A percentile compares a stretch with the other conserved stretches of the same genome.
phyloP scores from a whole-genome alignment of 1,140 invertebrate species.

The Grapholita molesta region DNA sequence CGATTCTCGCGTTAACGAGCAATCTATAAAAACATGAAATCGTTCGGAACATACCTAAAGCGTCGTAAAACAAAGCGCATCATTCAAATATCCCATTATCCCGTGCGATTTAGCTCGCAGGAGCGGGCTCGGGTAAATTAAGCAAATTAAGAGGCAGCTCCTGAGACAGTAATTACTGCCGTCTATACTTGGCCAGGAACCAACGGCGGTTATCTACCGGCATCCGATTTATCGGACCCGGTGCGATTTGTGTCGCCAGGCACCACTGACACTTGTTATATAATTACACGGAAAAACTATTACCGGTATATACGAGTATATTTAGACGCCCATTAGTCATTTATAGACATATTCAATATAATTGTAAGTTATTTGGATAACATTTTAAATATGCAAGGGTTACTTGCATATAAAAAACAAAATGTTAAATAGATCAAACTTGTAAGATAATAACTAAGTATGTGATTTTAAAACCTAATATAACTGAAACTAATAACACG shows the following conservation, averaged over 20 bases:
- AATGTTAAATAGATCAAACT: too few species aligned
- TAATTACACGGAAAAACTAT: not conserved
- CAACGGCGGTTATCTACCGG: conserved; percentile 39
- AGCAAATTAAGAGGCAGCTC: conserved; percentile 66
- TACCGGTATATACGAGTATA: too few species aligned
- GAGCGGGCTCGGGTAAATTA: conserved; percentile 61
- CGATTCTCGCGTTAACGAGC: not conserved
- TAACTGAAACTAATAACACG: not conserved
- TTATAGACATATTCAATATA: too few species aligned
- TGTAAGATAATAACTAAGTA: not conserved
- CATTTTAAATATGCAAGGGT: too few species aligned
- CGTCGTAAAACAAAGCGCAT: conserved; percentile 61
- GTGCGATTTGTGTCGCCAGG: not conserved
- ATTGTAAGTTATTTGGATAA: too few species aligned
- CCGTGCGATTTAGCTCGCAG: conserved; percentile 57
- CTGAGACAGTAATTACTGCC: conserved; percentile 66
- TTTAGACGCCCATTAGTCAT: too few species aligned
- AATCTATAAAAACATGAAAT: conserved; percentile 32
- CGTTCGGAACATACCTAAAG: conserved; percentile 43
- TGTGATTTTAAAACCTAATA: not conserved
- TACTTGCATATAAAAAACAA: too few species aligned
- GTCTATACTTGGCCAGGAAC: conserved; percentile 60
- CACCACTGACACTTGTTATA: not conserved
- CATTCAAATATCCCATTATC: conserved; percentile 68
- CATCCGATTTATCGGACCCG: conserved; percentile 20